phyloP scores from a whole-genome alignment of 53 echinoderm and acorn worm genomes.

The Echinarachnius parma region DNA sequence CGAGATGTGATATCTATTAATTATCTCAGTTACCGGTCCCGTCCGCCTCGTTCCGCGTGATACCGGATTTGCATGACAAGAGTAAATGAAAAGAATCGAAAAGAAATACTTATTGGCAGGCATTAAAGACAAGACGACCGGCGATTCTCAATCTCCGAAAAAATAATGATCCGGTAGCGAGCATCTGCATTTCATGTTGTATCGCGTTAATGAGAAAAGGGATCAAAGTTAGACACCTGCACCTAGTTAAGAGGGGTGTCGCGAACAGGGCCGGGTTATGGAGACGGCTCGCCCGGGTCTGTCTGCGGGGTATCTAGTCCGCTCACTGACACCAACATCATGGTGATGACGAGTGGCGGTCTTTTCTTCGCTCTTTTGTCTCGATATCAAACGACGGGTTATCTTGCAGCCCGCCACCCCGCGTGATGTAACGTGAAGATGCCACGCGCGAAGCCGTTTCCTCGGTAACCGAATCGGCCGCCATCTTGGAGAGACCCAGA shows the following conservation, averaged over 20 bases:
- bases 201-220: slow-evolving; percentile 44
- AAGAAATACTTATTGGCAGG: slow-evolving; percentile 41
- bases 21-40: slow-evolving; percentile 43
- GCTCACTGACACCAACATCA: slow-evolving; percentile 48
- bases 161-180: slow-evolving; percentile 43
- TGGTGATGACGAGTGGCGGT: slow-evolving; percentile 19
- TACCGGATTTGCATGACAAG: slow-evolving; percentile 45
- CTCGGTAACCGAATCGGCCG: slow-evolving; percentile 18
- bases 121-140: slow-evolving; percentile 3
- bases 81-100: slow-evolving; percentile 39
- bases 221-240: slow-evolving; percentile 46
- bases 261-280: slow-evolving; percentile 28
- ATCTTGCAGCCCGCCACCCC: slow-evolving; percentile 31
- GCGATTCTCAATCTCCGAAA: slow-evolving; percentile 12
- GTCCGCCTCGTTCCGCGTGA: slow-evolving; percentile 36
- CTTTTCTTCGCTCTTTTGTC: slow-evolving; percentile 48
- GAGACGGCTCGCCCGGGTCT: slow-evolving; percentile 9
- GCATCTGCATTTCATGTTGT: slow-evolving; percentile 49
- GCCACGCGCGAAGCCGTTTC: slow-evolving; percentile 28
- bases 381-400: slow-evolving; percentile 29
- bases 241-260: slow-evolving; percentile 17
- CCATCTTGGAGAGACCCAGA: slow-evolving; percentile 4
- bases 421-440: slow-evolving; percentile 49
- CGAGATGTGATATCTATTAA: slow-evolving; percentile 44
- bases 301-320: slow-evolving; percentile 20